Evolutionary conservation across 35 echinoderm and acorn worm species (phyloP).

Genomic region (Diadema setosum): DNA sequence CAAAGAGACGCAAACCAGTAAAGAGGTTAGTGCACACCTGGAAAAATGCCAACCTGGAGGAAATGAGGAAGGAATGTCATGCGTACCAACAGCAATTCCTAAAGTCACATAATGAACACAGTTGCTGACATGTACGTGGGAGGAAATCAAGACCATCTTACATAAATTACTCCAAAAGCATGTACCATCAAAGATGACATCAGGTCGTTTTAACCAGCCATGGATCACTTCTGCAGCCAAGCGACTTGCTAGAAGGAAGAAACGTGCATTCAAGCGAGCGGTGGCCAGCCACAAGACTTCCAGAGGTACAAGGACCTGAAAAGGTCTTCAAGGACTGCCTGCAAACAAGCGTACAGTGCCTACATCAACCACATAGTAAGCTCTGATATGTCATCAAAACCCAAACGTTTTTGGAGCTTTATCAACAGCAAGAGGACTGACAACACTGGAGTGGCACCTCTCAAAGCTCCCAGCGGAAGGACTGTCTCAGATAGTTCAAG

Average conservation of each 20-base stretch:
- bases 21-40: conserved; percentile 18
- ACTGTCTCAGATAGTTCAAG: background rate
- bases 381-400: background rate
- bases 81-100: background rate
- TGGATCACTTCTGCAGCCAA: no score
- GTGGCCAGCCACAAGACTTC: no score
- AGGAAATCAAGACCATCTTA: background rate
- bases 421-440: background rate
- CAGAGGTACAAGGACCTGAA: no score
- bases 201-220: background rate
- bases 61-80: background rate
- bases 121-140: background rate
- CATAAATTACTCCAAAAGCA: background rate
- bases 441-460: background rate
- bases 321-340: background rate
- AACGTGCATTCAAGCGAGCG: no score
- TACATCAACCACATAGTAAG: background rate
- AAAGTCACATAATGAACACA: background rate
- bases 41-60: conserved; percentile 24
- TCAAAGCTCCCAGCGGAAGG: background rate
- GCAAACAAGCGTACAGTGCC: background rate
- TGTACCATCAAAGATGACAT: background rate
- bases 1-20: conserved; percentile 21
- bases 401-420: conserved; percentile 9
- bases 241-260: no score